Percentiles rank a stretch among this genome's conserved stretches.
Evolutionary conservation across 2,797 vertebrate genomes (phyloP).

Genomic region (Ara ararauna): DNA sequence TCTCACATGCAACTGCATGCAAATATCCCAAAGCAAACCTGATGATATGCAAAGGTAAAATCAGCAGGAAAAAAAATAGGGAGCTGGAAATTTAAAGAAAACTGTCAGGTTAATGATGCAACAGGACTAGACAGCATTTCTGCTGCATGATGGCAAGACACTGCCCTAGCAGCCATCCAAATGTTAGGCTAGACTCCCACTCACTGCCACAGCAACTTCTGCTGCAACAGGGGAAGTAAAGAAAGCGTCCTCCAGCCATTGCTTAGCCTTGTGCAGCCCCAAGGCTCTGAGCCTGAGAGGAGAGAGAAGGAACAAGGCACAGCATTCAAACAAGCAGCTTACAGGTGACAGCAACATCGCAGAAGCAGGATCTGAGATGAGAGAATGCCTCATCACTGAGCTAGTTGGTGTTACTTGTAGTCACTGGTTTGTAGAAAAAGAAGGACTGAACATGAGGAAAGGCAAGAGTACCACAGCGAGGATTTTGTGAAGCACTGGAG

Average conservation of each 20-base stretch:
- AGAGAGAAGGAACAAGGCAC: not conserved
- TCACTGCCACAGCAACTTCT: not conserved
- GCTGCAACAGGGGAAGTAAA: not conserved
- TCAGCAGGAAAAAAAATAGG: not conserved
- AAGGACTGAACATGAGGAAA: not conserved
- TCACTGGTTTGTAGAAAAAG: not conserved
- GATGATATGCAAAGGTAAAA: not conserved
- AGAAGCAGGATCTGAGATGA: not conserved
- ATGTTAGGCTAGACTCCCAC: not conserved
- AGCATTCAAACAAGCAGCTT: not conserved
- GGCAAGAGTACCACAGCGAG: not conserved
- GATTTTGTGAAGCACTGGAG: not conserved
- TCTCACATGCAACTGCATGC: not conserved
- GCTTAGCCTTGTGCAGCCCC: not conserved
- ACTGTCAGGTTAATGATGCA: not conserved
- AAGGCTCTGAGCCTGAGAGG: not conserved
- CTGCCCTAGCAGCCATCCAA: not conserved
- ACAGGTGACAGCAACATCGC: rapidly evolving
- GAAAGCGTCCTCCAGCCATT: not conserved
- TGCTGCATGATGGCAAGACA: not conserved
- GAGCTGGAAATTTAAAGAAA: not conserved
- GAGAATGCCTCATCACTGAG: not conserved
- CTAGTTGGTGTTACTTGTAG: rapidly evolving
- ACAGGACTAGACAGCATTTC: not conserved
- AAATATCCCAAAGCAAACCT: not conserved